Evolutionary conservation across 2,888 invertebrate species (phyloP).

Genomic region (Sclerodermus sp.): DNA sequence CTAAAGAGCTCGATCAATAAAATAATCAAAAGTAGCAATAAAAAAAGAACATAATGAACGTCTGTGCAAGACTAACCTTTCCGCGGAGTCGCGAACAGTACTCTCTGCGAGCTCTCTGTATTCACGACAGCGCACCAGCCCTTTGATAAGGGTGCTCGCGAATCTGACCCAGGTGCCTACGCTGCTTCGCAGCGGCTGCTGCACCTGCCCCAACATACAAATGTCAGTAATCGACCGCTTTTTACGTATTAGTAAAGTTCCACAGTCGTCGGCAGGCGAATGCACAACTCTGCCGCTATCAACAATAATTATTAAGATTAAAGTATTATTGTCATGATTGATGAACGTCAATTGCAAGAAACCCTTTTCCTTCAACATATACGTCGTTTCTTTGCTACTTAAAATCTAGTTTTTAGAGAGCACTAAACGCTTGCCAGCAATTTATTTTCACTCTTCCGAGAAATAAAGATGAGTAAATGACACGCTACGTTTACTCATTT

Average conservation of each 20-base stretch:
- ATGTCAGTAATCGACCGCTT: conserved; percentile 18
- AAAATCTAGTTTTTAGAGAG: too few species aligned
- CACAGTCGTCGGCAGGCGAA: conserved; percentile 16
- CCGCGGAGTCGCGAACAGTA: conserved; percentile 49
- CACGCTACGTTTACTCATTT: too few species aligned
- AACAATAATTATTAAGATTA: conserved; percentile 17
- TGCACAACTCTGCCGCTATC: conserved; percentile 19
- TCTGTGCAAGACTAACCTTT: conserved; percentile 56
- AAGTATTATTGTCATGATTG: neutral
- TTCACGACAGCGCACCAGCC: conserved; percentile 79
- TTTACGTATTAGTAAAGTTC: conserved; percentile 16
- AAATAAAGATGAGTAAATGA: too few species aligned
- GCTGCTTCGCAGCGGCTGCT: conserved; percentile 79
- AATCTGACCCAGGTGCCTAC: conserved; percentile 82
- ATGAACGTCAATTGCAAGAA: neutral
- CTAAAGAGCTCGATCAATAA: neutral
- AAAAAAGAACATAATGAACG: conserved; percentile 32
- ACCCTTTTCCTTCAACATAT: neutral
- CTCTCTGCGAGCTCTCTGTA: conserved; percentile 39
- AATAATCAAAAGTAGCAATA: conserved; percentile 8
- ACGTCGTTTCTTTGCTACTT: too few species aligned
- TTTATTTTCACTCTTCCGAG: too few species aligned
- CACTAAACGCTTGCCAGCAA: too few species aligned
- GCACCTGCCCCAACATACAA: conserved; percentile 72
- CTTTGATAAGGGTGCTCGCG: conserved; percentile 98